Evolutionary conservation across 2,113 vertebrate species (phyloP).

Genomic region (Aptenodytes forsteri): DNA sequence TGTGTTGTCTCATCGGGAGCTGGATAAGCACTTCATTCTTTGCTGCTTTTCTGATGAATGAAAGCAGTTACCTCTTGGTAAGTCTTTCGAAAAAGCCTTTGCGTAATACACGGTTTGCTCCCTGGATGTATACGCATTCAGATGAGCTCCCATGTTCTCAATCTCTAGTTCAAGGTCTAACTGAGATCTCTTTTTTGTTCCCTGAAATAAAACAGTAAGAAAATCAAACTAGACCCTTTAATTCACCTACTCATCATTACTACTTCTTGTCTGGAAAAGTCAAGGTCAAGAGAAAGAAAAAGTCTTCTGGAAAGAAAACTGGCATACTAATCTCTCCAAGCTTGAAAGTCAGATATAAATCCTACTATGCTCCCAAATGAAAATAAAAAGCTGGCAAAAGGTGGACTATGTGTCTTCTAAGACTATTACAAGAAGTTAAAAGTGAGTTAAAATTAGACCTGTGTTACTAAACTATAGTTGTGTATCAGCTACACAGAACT

Average conservation of each 20-base stretch:
- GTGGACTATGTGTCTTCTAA: background rate
- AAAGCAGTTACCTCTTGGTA: slow-evolving; percentile 87
- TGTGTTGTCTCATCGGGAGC: background rate
- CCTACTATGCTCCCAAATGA: background rate
- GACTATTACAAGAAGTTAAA: background rate
- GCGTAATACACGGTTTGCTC: slow-evolving; percentile 98
- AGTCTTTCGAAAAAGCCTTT: slow-evolving; percentile 95
- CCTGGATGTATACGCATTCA: slow-evolving; percentile 95
- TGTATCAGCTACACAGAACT: background rate
- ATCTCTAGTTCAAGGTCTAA: slow-evolving; percentile 97
- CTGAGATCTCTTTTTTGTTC: slow-evolving; percentile 95
- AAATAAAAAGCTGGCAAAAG: background rate
- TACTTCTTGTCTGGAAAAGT: background rate
- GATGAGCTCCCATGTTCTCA: slow-evolving; percentile 98
- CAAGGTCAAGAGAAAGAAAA: background rate
- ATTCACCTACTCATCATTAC: background rate
- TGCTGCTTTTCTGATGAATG: background rate
- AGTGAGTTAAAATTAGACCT: background rate
- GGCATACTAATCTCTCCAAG: background rate
- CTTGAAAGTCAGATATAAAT: background rate
- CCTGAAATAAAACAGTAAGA: slow-evolving; percentile 74
- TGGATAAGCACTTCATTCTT: background rate
- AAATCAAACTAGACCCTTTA: background rate
- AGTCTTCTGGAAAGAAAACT: background rate
- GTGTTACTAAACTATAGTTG: background rate